Evolutionary conservation across 2,888 invertebrate species (phyloP), one percentile per base, ranked within the genome.

Genomic region (Heliconius charithonia): DNA sequence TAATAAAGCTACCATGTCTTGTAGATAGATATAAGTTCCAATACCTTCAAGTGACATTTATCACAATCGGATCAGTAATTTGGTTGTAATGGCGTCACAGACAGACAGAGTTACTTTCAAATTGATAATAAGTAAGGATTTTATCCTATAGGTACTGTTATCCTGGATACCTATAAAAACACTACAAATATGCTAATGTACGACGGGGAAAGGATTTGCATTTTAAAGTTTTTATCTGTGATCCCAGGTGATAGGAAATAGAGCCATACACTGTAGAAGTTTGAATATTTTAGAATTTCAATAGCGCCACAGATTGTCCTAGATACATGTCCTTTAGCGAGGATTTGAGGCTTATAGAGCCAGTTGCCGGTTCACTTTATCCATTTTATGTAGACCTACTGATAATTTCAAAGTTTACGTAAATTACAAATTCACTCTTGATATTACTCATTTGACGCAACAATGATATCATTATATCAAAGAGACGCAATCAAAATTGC

Each of bases 211-310:
- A n/a, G n/a, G n/a, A 62, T 37, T 67, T n/a, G 67, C 10, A 67
- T 37, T 67, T 37, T 37, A 37, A 67, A 67, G 22, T 67, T 67
- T 67, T 67, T 22, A 37, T 37, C 37, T 37, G 67, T 37, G n/a
- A 12, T 37, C 67, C n/a, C 37, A 67, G 67, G 67, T 67, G 37
- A 37, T 67, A n/a, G n/a, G n/a, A 67, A 37, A 67, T 67, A n/a
- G 37, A 37, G n/a, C 37, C 67, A n/a, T 67, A 37, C 67, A 22
- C 22, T 32, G 32, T 67, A 37, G 37, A 67, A 67, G 37, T 37
- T 37, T 67, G 22, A 67, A 67, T 67, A 67, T 67, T 67, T 12
- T 37, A 67, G 37, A 67, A 67, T 67, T 37, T 37, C n/a, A 67
- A 37, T 66, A 37, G 22, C n/a, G 12, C n/a, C 12, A 67, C 12